Percentiles rank a stretch among this genome's conserved stretches.
Conservation (phyloP, 1,140 invertebrate genomes). For the Lepidurus couesii region DNA sequence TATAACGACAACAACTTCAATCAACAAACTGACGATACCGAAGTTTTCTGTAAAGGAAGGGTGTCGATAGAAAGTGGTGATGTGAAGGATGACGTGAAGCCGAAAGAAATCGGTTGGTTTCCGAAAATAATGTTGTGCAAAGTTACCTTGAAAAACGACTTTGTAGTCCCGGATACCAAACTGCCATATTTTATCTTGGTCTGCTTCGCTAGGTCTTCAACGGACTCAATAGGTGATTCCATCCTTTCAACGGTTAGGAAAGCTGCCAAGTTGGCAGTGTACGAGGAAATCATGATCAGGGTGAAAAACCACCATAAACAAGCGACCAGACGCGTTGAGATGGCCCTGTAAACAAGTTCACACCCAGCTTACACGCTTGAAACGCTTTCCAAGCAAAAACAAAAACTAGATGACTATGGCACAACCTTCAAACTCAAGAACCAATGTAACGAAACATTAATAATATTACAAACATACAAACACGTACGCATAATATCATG, state of each 20-base stretch:
- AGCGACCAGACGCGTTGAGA: constrained; percentile 50
- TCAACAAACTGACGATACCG: background rate
- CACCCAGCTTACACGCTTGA: constrained; percentile 4
- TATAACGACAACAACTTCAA: constrained; percentile 45
- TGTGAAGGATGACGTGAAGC: background rate
- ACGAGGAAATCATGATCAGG: constrained; percentile 58
- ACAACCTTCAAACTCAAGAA: too few species aligned
- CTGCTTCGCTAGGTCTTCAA: constrained; percentile 56
- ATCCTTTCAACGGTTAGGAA: constrained; percentile 60
- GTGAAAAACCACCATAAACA: constrained; percentile 59
- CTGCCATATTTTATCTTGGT: constrained; percentile 56
- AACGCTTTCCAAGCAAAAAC: background rate
- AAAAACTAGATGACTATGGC: too few species aligned
- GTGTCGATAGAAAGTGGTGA: background rate
- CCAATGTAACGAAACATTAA: too few species aligned
- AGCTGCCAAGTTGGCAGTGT: constrained; percentile 59
- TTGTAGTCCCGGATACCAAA: constrained; percentile 50
- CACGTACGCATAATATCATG: too few species aligned
- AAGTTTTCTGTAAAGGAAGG: too few species aligned
- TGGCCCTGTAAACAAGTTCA: constrained; percentile 42
- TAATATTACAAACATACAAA: too few species aligned
- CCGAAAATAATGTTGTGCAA: background rate
- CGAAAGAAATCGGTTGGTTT: background rate
- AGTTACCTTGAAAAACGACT: constrained; percentile 50
- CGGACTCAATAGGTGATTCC: constrained; percentile 54